phyloP scores from a whole-genome alignment of 2,113 vertebrate species.

The Cyphomyrus discorhynchus region DNA sequence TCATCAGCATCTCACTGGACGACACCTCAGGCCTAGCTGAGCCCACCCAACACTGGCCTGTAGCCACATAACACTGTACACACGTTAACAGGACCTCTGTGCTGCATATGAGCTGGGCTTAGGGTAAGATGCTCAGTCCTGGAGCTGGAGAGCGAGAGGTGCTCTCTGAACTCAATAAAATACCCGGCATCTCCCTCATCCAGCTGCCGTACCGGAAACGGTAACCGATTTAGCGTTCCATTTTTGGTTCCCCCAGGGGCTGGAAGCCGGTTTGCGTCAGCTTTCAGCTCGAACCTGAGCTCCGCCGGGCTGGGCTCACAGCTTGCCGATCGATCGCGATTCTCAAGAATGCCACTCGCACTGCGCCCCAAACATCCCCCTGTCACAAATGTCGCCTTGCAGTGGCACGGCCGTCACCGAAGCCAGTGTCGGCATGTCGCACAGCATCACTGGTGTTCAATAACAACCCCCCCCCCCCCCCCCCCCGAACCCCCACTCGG shows the following conservation, averaged over 20 bases:
- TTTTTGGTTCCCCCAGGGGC: background rate
- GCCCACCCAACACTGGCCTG: background rate
- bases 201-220: background rate
- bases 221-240: slow-evolving; percentile 1
- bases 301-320: background rate
- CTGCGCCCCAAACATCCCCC: background rate
- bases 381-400: background rate
- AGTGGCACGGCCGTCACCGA: background rate
- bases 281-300: background rate
- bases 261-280: background rate
- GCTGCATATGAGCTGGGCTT: background rate
- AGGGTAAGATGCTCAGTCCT: background rate
- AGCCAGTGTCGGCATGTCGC: background rate
- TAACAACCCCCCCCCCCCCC: background rate
- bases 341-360: background rate
- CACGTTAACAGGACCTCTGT: background rate
- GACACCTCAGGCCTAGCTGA: background rate
- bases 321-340: background rate
- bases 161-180: background rate
- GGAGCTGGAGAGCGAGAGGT: background rate
- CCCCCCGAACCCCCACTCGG: too few species aligned
- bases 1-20: background rate
- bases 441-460: background rate
- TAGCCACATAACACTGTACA: background rate
- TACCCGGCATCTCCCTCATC: background rate